Conservation (phyloP, 2,797 vertebrate genomes). For the Sphenopsis melanotis region DNA sequence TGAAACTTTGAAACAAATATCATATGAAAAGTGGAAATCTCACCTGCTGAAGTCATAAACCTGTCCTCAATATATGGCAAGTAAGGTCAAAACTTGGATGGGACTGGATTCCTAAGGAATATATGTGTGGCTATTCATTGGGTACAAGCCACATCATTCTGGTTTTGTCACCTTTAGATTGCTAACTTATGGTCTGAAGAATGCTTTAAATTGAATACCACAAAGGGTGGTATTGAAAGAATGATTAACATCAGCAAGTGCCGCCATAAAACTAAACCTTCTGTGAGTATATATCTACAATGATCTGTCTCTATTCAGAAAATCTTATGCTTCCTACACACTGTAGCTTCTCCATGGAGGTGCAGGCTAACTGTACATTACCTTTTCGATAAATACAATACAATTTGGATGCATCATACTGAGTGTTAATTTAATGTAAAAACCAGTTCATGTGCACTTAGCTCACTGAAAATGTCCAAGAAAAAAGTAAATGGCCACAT, state of each 20-base stretch:
- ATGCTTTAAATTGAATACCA: not conserved
- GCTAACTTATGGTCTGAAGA: not conserved
- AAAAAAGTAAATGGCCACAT: not conserved
- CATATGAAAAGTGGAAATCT: not conserved
- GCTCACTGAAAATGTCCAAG: not conserved
- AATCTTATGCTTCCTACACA: not conserved
- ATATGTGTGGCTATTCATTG: not conserved
- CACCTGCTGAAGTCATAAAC: not conserved
- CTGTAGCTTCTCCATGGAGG: not conserved
- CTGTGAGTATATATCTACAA: not conserved
- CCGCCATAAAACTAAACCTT: not conserved
- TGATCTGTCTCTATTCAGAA: not conserved
- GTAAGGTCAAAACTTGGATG: not conserved
- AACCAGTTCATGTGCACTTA: not conserved
- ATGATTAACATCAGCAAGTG: not conserved
- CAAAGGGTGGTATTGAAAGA: not conserved
- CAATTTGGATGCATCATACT: not conserved
- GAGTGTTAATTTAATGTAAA: not conserved
- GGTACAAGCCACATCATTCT: not conserved
- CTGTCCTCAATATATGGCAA: not conserved
- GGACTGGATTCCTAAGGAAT: not conserved
- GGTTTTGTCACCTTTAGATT: not conserved
- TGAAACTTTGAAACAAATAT: not conserved
- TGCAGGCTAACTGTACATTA: not conserved
- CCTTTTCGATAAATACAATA: not conserved